These are phyloP conservation scores for Masticophis lateralis DNA, from an alignment of 2,797 vertebrate species.

Conservation along the genomic window DNA sequence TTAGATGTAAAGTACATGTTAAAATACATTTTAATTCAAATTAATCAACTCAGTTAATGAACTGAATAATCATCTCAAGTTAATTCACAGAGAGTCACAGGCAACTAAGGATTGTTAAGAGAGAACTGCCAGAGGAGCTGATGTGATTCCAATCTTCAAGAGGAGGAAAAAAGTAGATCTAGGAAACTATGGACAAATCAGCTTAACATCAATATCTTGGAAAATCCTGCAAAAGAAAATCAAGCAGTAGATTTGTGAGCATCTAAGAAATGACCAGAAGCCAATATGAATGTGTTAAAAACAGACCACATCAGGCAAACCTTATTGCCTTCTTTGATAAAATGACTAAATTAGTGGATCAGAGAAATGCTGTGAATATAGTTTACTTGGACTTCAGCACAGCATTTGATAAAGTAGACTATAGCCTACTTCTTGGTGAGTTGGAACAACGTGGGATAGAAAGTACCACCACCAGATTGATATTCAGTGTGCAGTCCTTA, in stretches of 20 bases:
- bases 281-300: background rate
- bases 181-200: background rate
- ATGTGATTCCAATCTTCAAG: background rate
- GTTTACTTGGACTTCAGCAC: background rate
- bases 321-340: background rate
- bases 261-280: background rate
- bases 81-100: background rate
- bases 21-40: background rate
- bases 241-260: background rate
- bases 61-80: slow-evolving; percentile 1
- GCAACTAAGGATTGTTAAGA: background rate
- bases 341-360: background rate
- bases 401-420: background rate
- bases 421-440: background rate
- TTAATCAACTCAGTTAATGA: background rate
- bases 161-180: background rate
- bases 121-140: background rate
- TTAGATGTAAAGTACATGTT: background rate
- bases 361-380: background rate
- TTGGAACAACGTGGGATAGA: background rate
- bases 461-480: background rate
- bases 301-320: background rate
- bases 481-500: background rate
- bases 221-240: background rate
- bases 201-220: background rate